Base-by-base conservation (phyloP, 2,888 invertebrate genomes). In the Anaspis maculata region DNA sequence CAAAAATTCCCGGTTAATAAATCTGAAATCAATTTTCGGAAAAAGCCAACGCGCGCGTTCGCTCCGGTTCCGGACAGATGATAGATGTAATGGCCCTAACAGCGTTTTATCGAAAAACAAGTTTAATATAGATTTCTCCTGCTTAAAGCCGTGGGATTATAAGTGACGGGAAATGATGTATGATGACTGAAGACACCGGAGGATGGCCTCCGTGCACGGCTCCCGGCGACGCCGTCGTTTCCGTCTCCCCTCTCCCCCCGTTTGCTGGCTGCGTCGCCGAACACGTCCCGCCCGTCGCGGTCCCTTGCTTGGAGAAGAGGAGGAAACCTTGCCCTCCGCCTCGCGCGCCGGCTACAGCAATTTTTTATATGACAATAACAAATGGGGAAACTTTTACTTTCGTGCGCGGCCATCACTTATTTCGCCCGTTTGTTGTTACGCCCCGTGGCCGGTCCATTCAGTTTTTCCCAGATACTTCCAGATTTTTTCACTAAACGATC, bases 151-250 rank as follows among this genome's bases (percentile, higher is more conserved):
- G 39, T 46, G 48, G 48, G 48, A 49, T 52, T 51, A 51, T 48
- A 50, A 48, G 46, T 49, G 53, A 54, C 55, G 49, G 48, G 39
- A 43, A 47, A 51, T 56, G 56, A 56, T 56, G 52, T 50, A 56
- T 53, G 54, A 56, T 55, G 56, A 56, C 52, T 45, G 49, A 55
- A 48, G 48, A 53, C 47, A 48, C 46, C 42, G 36, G 23, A n/a
- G n/a, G 27, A 27, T 26, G 30, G 35, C 26, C 27, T n/a, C n/a
- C n/a, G n/a, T 25, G 19, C 21, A 13, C 19, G n/a, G n/a, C n/a
- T n/a, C n/a, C n/a, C n/a, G n/a, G n/a, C n/a, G n/a, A n/a, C n/a
- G n/a, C n/a, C n/a, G n/a, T n/a, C n/a, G n/a, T n/a, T n/a, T n/a
- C n/a, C n/a, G 14, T 23, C 2, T 10, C 24, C 24, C 4, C 12